Base-by-base conservation (phyloP, 2,113 vertebrate genomes). In the Clarias batrachus region DNA sequence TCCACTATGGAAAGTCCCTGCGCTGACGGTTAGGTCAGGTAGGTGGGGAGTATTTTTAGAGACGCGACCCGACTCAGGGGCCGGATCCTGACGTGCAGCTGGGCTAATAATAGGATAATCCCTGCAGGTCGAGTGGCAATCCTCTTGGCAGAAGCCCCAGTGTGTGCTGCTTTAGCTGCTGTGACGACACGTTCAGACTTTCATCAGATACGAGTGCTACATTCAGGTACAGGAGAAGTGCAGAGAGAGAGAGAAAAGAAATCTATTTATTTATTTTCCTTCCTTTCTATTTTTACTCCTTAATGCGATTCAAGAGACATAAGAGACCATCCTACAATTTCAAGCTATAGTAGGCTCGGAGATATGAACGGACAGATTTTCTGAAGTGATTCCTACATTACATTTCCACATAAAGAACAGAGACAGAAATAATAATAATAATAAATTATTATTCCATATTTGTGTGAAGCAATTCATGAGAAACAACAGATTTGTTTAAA, bases 61-160 rank as follows among this genome's bases (percentile, higher is more conserved):
- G 79, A 84, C 27, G 21, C 84, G 60, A 82, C 70, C 87, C 48
- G 65, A 85, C 77, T 84, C 60, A 17, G 80, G 71, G 86, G 71
- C 81, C 21, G 25, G 78, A 78, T 85, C 57, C 60, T 84, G 80
- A 37, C 60, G 63, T 71, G 85, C 68, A 74, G 57, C 59, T 65
- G 80, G 83, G 87, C 80, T 86, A 88, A 84, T 89, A 33, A 74
- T 87, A 87, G 91, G 93, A 93, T 95, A 94, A 95, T 95, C 94
- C 92, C 92, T 56, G 81, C 86, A 85, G 92, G 90, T 90, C 90
- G 88, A 81, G 91, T 89, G 83, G 85, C 93, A 94, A 94, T 95
- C 92, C 93, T 93, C 93, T 93, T 93, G 92, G 93, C 92, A 88
- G 83, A 88, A 68, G 79, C 78, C n/a, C n/a, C 59, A 71, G 83